Evolutionary conservation across 1,140 invertebrate genomes (phyloP).

Genomic region (Sinonovacula constricta): DNA sequence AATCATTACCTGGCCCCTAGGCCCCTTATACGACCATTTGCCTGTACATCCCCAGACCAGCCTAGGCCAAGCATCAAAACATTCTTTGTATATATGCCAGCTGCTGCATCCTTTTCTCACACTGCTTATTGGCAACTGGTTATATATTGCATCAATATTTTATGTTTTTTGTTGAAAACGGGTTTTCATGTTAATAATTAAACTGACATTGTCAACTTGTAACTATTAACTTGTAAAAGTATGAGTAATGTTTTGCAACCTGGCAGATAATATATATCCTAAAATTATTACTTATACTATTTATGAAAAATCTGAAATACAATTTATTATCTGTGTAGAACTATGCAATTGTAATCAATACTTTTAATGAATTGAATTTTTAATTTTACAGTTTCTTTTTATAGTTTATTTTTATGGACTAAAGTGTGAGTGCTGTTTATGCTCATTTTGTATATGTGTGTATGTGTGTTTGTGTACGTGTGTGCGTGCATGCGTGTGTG

Average conservation of each 20-base stretch:
- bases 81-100: not conserved
- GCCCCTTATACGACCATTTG: not conserved
- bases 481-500: not conserved
- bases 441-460: not conserved
- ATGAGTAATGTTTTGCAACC: slow-evolving; percentile 7
- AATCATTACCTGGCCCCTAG: slow-evolving; percentile 39
- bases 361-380: not conserved
- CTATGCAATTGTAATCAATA: slow-evolving; percentile 7
- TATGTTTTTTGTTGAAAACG: not conserved
- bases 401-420: not conserved
- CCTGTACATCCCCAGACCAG: not conserved
- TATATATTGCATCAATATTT: not conserved
- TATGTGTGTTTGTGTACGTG: too few species aligned
- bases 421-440: not conserved
- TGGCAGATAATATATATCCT: not conserved
- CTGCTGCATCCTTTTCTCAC: not conserved
- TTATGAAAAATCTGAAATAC: slow-evolving; percentile 6
- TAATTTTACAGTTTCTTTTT: not conserved
- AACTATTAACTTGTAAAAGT: not conserved
- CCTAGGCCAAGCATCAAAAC: not conserved
- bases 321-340: slow-evolving; percentile 8
- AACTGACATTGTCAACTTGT: not conserved
- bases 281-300: not conserved
- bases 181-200: not conserved
- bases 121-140: not conserved